Base-by-base conservation (phyloP, 2,888 invertebrate species). In the Scaptomyza parva region DNA sequence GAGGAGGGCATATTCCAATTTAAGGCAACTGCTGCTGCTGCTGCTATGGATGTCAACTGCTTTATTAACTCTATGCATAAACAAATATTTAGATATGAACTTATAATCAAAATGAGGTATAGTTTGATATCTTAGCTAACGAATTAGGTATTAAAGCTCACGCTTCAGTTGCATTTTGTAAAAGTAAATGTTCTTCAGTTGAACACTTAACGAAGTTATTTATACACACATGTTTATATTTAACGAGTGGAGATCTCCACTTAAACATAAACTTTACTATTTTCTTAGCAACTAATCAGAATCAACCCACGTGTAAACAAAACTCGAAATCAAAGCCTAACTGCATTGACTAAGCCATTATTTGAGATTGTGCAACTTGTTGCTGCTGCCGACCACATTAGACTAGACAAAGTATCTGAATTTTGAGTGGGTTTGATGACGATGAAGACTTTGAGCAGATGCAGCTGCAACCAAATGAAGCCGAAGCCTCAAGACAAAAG, bases 351-450 rank as follows among this genome's bases (percentile, higher is more conserved):
- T 44, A 35, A 20, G 55, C 53, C 74, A 62, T 67, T 57, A 65
- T 70, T 78, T 39, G 24, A 20, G 59, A 53, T 82, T 67, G 70
- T 61, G 71, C 76, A 82, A 85, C 83, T 63, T 75, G 86, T 78
- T 78, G 82, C 86, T 57, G 70, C 86, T 57, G 70, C 82, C 55
- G 75, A 63, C 82, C 35, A 45, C 50, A 26, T 28, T 20, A 40
- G 54, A 22, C 22, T 43, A 41, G 54, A 37, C 57, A 57, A 60
- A 76, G 57, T 84, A 78, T 78, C 48, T 67, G 61, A 48, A 52
- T 53, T 87, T 85, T 65, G 69, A 76, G 88, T 86, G 88, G 86
- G 81, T 61, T 84, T 86, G 77, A 70, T 52, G 75, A 58, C 62
- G 65, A 70, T 52, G 75, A 58, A 59, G 65, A 40, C 52, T 59